Conservation (phyloP, 2,113 vertebrate species). For the Psammodynastes pulverulentus region DNA sequence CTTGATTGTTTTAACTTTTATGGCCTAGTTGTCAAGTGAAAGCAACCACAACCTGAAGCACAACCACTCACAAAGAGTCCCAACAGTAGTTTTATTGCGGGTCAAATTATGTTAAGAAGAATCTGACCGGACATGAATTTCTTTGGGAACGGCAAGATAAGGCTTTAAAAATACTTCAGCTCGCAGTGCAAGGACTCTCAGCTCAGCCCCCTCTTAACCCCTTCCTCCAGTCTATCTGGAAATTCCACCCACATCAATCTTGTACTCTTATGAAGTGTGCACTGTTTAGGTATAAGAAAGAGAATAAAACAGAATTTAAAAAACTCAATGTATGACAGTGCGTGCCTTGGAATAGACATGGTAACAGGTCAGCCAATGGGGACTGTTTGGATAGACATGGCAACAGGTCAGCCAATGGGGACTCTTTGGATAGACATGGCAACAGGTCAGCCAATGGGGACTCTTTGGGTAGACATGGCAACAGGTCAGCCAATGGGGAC, state of each 20-base stretch:
- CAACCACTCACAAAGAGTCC: not conserved
- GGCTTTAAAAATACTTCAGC: not conserved
- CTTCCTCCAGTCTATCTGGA: not conserved
- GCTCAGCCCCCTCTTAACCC: not conserved
- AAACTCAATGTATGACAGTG: too few relatives aligned
- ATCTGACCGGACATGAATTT: not conserved
- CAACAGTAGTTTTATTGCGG: not conserved
- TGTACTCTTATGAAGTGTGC: not conserved
- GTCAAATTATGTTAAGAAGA: not conserved
- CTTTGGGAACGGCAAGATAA: not conserved
- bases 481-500: too few relatives aligned
- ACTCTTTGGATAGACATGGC: too few relatives aligned
- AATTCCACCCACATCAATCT: not conserved
- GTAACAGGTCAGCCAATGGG: too few relatives aligned
- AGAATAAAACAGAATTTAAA: not conserved
- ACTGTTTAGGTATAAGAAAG: not conserved
- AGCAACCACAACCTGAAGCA: not conserved
- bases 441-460: too few relatives aligned
- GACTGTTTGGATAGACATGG: too few relatives aligned
- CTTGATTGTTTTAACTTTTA: not conserved
- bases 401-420: too few relatives aligned
- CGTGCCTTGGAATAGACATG: too few relatives aligned
- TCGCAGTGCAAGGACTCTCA: too few relatives aligned
- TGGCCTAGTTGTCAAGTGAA: not conserved
- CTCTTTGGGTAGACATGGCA: too few relatives aligned